Base-by-base conservation (phyloP, 2,113 vertebrate species). In the Pleuronectes platessa region DNA sequence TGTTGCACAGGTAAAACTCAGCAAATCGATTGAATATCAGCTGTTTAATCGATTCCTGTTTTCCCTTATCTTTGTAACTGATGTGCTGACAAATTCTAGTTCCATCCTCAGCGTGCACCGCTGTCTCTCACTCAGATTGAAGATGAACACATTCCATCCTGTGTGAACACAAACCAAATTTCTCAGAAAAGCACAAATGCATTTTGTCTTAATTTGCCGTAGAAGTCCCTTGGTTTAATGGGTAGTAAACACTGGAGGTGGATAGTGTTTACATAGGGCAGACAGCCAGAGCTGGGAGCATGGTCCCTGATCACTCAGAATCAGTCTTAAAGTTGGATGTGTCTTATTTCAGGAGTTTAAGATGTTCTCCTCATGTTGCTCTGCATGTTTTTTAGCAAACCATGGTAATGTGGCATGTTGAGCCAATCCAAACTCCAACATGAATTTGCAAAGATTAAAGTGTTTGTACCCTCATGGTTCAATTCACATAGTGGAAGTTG, bases 1-100 rank as follows among this genome's bases (percentile, higher is more conserved):
- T 69, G 26, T 70, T 26, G 23, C 55, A 58, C 47, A 86, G 73
- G 67, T 76, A 80, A 78, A 78, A 76, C 27, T 3, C 6, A 27
- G 8, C 2, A 58, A 54, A 58, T 67, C 2, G 24, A 24, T 65
- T 47, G 55, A 61, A 56, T 37, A 15, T 37, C 1, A 55, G 31
- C 4, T 67, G 24, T 26, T 68, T 40, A 27, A 68, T 71, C 27
- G 20, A 17, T 23, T 40, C 12, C 13, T 49, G 45, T 49, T 49
- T 18, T 18, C 23, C 35, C 27, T 68, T 1, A 72, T 81, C 68
- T 68, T 53, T 68, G 14, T 75, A 18, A 15, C 55, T 7, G 9
- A 64, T 27, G 18, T 72, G 45, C 5, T 54, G 45, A 7, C 63
- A 21, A 68, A 47, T 51, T 63, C 40, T 53, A 7, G 49, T 26